Conservation (phyloP, 2,113 vertebrate genomes). For the Recurvirostra avosetta region DNA sequence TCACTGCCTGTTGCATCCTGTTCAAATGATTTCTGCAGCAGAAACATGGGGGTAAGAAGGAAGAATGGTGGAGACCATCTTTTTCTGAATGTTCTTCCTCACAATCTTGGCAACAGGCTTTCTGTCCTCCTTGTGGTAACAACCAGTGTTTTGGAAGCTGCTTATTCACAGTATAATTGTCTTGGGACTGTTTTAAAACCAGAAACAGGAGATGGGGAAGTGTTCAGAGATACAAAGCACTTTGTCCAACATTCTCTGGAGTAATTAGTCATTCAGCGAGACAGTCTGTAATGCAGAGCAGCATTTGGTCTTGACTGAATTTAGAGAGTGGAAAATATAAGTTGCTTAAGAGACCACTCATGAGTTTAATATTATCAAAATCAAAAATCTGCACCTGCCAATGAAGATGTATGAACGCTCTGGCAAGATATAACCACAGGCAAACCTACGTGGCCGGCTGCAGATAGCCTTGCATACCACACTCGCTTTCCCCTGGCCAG, state of each 20-base stretch:
- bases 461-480: neutral
- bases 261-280: neutral
- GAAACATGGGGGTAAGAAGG: neutral
- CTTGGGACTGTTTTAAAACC: neutral
- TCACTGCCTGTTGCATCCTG: neutral
- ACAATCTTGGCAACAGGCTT: neutral
- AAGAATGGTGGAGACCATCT: neutral
- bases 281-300: neutral
- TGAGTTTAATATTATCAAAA: neutral
- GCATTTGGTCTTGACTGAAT: neutral
- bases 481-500: neutral
- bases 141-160: neutral
- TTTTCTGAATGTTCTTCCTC: neutral
- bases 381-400: neutral
- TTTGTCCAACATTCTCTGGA: neutral
- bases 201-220: neutral
- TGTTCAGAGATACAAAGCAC: neutral
- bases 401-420: neutral
- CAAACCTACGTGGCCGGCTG: neutral
- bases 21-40: neutral
- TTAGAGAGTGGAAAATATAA: neutral
- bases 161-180: neutral
- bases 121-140: neutral
- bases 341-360: neutral
- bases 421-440: neutral